These are phyloP conservation scores for Tetragonula clypearis DNA, from an alignment of 1,140 invertebrate genomes.

Conservation along the genomic window DNA sequence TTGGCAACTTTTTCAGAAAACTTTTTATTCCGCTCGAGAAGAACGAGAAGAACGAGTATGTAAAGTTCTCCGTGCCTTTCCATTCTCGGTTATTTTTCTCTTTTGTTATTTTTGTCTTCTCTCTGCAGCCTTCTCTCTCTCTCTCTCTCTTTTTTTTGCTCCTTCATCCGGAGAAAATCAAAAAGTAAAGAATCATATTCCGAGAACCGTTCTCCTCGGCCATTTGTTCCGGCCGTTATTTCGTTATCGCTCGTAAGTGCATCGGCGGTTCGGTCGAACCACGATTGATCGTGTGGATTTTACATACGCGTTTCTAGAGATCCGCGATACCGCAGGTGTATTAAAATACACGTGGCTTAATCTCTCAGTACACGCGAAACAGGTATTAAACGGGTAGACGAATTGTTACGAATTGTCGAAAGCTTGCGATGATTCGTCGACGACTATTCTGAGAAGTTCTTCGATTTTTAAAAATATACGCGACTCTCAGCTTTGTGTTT, in stretches of 20 bases:
- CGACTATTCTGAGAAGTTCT: too few relatives aligned
- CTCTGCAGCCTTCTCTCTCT: background rate
- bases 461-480: too few relatives aligned
- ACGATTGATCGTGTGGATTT: conserved; percentile 10
- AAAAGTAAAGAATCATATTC: conserved; percentile 30
- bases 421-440: too few relatives aligned
- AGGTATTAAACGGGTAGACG: too few relatives aligned
- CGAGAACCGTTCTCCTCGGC: background rate
- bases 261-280: background rate
- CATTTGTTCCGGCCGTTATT: conserved; percentile 33
- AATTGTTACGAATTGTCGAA: too few relatives aligned
- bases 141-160: background rate
- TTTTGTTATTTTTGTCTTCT: conserved; percentile 30
- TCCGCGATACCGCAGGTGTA: too few relatives aligned
- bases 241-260: conserved; percentile 6
- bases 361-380: too few relatives aligned
- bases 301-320: background rate
- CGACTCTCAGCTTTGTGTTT: too few relatives aligned
- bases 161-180: conserved; percentile 17
- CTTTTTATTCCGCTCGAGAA: conserved; percentile 30
- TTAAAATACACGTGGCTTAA: too few relatives aligned
- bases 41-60: conserved; percentile 18
- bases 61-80: conserved; percentile 42
- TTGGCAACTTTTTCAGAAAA: conserved; percentile 53
- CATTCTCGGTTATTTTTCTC: conserved; percentile 10